Percentiles rank a stretch among this genome's conserved stretches.
Conservation (phyloP, 2,888 invertebrate genomes). For the Cosmopolites sordidus region DNA sequence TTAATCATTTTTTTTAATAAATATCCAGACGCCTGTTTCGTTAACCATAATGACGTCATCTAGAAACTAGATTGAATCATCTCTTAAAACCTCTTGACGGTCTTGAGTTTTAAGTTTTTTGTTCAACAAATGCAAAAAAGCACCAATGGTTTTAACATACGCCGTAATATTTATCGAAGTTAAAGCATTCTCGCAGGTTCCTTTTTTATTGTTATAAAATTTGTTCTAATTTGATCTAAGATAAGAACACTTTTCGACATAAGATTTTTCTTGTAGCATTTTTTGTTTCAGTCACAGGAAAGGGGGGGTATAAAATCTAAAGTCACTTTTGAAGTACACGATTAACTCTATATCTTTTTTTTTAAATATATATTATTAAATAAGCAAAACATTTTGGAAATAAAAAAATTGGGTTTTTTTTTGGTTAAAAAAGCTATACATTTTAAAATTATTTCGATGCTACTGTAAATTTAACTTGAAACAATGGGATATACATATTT, state of each 20-base stretch:
- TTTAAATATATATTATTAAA: background rate
- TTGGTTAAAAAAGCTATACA: constrained; percentile 11
- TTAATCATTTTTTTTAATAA: no score
- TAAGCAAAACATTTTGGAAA: background rate
- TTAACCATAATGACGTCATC: no score
- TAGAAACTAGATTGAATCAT: no score
- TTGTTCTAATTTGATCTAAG: constrained; percentile 24
- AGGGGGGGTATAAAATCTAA: constrained; percentile 19
- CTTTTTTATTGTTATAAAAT: background rate
- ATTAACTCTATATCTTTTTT: background rate
- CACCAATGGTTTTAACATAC: no score
- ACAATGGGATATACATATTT: constrained; percentile 9
- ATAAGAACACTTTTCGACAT: constrained; percentile 32
- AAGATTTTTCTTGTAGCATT: constrained; percentile 25
- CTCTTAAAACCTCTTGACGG: no score
- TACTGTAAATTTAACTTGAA: background rate
- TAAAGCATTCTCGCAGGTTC: no score
- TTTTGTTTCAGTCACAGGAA: constrained; percentile 28
- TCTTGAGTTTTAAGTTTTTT: no score
- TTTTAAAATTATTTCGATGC: constrained; percentile 19
- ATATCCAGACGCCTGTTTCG: no score
- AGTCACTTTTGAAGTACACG: background rate
- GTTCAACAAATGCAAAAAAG: no score
- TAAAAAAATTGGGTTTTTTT: background rate
- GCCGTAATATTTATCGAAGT: no score